These are phyloP conservation scores for Addax nasomaculatus DNA, from an alignment of 2,113 vertebrate genomes.

Conservation along the genomic window DNA sequence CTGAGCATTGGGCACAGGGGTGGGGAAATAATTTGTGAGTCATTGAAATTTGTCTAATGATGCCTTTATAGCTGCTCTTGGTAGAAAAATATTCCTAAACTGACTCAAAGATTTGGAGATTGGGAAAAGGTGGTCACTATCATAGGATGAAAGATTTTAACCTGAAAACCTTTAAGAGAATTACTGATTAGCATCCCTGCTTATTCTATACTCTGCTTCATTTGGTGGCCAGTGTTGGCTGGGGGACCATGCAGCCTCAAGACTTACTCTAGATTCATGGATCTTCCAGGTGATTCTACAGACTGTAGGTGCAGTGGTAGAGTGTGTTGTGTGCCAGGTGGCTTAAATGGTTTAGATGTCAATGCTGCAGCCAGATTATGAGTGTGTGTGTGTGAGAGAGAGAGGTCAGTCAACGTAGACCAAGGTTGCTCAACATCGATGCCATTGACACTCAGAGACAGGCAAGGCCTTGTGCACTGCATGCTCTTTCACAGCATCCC, in stretches of 20 bases:
- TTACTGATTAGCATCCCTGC: neutral
- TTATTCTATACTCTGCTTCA: neutral
- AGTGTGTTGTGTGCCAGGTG: neutral
- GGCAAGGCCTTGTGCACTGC: neutral
- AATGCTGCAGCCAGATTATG: neutral
- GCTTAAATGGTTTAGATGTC: neutral
- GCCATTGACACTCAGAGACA: neutral
- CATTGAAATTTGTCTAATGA: neutral
- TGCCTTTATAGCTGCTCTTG: neutral
- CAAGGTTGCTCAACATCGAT: neutral
- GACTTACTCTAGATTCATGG: neutral
- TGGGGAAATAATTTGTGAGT: neutral
- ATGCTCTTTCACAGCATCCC: neutral
- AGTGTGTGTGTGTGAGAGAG: neutral
- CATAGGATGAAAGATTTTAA: conserved; percentile 20
- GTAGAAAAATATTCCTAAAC: neutral
- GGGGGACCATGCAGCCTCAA: neutral
- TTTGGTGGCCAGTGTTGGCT: neutral
- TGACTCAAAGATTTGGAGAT: neutral
- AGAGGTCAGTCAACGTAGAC: neutral
- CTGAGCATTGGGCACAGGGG: neutral
- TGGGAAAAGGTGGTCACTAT: neutral
- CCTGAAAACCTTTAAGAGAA: neutral
- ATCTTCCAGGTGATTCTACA: neutral
- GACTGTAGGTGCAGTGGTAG: neutral